Conservation (phyloP, 2,888 invertebrate genomes). For the Netelia melanura region DNA sequence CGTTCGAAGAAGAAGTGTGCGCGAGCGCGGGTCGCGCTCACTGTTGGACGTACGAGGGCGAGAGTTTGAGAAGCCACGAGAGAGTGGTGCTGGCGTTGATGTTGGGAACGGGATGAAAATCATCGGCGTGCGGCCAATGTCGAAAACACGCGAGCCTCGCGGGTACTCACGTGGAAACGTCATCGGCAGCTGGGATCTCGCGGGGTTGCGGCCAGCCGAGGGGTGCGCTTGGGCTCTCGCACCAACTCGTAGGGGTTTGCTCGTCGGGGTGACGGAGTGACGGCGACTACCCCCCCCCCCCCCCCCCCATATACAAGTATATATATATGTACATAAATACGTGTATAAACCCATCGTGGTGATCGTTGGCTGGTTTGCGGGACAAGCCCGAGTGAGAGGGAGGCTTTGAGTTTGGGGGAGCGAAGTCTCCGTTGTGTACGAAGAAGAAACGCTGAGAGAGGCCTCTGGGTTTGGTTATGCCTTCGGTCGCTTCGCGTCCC, state of each 20-base stretch:
- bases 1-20: not conserved
- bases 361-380: slow-evolving; percentile 71
- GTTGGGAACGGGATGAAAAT: slow-evolving; percentile 72
- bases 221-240: slow-evolving; percentile 53
- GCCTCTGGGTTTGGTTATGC: slow-evolving; percentile 55
- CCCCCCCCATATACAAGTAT: not conserved
- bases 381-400: slow-evolving; percentile 42
- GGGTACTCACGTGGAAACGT: slow-evolving; percentile 84
- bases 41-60: slow-evolving; percentile 20
- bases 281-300: slow-evolving; percentile 3
- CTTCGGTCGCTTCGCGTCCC: slow-evolving; percentile 63
- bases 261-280: slow-evolving; percentile 50
- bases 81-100: slow-evolving; percentile 36
- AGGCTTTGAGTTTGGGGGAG: slow-evolving; percentile 32
- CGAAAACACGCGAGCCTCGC: slow-evolving; percentile 84
- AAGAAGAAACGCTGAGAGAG: slow-evolving; percentile 44
- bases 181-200: slow-evolving; percentile 83
- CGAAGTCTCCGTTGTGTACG: slow-evolving; percentile 12
- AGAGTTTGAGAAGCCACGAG: slow-evolving; percentile 5
- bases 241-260: slow-evolving; percentile 37
- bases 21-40: not conserved
- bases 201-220: slow-evolving; percentile 71
- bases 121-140: slow-evolving; percentile 79
- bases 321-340: slow-evolving; percentile 15
- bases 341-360: slow-evolving; percentile 1